phyloP scores from a whole-genome alignment of 2,888 invertebrate genomes.

The Endotricha flammealis region DNA sequence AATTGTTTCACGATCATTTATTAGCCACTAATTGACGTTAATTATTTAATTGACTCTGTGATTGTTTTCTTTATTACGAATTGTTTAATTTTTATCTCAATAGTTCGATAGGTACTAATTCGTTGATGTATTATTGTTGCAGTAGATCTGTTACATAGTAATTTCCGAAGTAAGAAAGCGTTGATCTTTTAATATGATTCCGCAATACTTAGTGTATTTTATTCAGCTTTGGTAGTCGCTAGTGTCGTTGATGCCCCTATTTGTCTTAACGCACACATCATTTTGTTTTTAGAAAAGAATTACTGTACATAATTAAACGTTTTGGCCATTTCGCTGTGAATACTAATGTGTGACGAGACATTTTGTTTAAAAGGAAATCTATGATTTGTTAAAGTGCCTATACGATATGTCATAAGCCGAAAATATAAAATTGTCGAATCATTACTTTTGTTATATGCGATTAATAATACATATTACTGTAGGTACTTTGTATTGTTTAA shows the following conservation, averaged over 20 bases:
- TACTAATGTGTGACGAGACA: neutral
- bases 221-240: constrained; percentile 3
- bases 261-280: constrained; percentile 1
- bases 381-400: neutral
- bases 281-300: constrained; percentile 1
- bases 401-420: neutral
- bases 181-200: neutral
- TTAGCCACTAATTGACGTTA: neutral
- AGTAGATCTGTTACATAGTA: constrained; percentile 8
- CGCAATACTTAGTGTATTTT: constrained; percentile 1
- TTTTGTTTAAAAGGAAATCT: neutral
- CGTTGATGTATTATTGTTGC: constrained; percentile 7
- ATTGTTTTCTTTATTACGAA: neutral
- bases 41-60: too few relatives aligned
- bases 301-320: constrained; percentile 5
- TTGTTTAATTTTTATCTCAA: neutral
- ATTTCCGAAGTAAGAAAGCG: constrained; percentile 8
- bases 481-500: too few relatives aligned
- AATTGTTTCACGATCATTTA: neutral
- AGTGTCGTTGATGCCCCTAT: neutral
- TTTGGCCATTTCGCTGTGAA: neutral
- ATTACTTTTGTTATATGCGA: too few relatives aligned
- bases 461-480: too few relatives aligned
- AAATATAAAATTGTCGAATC: too few relatives aligned
- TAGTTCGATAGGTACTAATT: constrained; percentile 5